A percentile compares a stretch with the other conserved stretches of the same genome.
These are phyloP conservation scores for Phlogophora meticulosa DNA, from an alignment of 2,888 invertebrate genomes.

Conservation along the genomic window DNA sequence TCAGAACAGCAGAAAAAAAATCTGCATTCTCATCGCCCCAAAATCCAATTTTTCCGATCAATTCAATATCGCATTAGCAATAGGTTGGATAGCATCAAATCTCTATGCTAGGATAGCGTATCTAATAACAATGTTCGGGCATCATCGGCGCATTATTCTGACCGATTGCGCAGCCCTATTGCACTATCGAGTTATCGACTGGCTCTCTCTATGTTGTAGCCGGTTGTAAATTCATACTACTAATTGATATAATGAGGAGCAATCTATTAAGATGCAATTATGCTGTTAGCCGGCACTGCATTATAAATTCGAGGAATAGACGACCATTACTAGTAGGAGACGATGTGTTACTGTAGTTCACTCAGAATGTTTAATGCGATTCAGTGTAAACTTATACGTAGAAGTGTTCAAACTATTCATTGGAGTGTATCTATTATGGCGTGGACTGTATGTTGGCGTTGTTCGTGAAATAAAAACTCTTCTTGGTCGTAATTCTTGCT, in stretches of 20 bases:
- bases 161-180: constrained; percentile 82
- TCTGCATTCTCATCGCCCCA: constrained; percentile 33
- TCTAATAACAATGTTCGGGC: constrained; percentile 75
- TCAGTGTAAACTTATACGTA: constrained; percentile 10
- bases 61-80: constrained; percentile 51
- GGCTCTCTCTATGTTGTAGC: constrained; percentile 42
- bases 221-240: constrained; percentile 56
- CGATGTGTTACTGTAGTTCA: constrained; percentile 17
- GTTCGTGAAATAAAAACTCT: too few species aligned
- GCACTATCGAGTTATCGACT: constrained; percentile 69
- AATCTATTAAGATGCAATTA: constrained; percentile 67
- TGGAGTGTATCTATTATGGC: background rate
- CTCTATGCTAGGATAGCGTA: constrained; percentile 69
- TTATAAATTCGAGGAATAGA: constrained; percentile 47
- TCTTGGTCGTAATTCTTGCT: too few species aligned
- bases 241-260: constrained; percentile 64
- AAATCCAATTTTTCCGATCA: constrained; percentile 44
- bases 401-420: background rate
- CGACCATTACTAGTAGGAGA: constrained; percentile 14
- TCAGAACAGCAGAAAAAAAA: constrained; percentile 21
- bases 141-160: constrained; percentile 81
- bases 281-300: constrained; percentile 39
- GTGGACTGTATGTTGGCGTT: too few species aligned
- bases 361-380: constrained; percentile 7
- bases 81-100: constrained; percentile 65